Conservation (phyloP, 2,113 vertebrate species). For the Tyrannus savana region DNA sequence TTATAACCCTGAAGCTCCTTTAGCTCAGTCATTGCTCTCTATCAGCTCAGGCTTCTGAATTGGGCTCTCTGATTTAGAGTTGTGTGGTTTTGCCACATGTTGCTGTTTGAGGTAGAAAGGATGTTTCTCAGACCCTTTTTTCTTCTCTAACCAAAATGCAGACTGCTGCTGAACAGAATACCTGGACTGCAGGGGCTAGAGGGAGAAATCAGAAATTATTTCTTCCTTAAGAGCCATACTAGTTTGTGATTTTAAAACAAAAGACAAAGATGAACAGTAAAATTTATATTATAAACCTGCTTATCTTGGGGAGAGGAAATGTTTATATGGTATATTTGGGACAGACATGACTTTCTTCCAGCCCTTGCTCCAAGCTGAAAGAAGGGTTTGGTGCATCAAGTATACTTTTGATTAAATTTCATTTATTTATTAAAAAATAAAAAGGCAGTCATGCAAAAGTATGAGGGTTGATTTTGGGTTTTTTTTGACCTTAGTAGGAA, state of each 20-base stretch:
- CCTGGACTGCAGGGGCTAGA: not conserved
- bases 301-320: not conserved
- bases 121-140: not conserved
- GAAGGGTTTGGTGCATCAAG: not conserved
- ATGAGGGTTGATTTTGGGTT: not conserved
- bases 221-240: not conserved
- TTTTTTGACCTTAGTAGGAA: not conserved
- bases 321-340: not conserved
- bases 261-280: not conserved
- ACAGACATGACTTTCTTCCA: not conserved
- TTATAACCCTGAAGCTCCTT: not conserved
- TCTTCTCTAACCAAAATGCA: not conserved
- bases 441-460: not conserved
- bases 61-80: not conserved
- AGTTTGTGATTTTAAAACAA: not conserved
- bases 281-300: not conserved
- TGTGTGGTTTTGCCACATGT: not conserved
- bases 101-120: not conserved
- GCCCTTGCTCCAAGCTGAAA: not conserved
- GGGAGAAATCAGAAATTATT: not conserved
- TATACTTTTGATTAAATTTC: not conserved
- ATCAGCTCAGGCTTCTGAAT: not conserved
- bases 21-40: not conserved
- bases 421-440: not conserved
- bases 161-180: not conserved